Base-by-base conservation (phyloP, 2,888 invertebrate species). In the Drosophila infuscata region DNA sequence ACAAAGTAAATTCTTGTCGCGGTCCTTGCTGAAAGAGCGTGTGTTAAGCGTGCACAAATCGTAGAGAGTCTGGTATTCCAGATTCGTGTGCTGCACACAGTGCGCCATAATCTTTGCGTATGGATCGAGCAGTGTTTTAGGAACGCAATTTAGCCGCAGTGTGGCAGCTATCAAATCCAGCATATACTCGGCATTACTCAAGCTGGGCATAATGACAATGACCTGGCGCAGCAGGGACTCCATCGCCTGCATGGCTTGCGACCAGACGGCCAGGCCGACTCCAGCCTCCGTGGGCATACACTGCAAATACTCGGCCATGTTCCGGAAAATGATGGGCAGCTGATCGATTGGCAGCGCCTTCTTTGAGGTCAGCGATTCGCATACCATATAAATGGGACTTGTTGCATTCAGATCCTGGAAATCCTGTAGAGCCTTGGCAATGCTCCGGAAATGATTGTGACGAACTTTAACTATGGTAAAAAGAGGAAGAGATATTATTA, bases 351-450 rank as follows among this genome's bases (percentile, higher is more conserved):
- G 95, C 59, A 97, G 92, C 0, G 95, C 95, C 93, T 97, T 97
- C 88, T 96, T 96, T 3, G 96, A 95, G 82, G 97, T 97, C 61
- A 98, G 89, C 20, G 96, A 95, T 95, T 96, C 93, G 74, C 94
- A 95, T 35, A 99, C 94, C 81, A 98, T 94, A 91, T 98, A 98
- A 72, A 99, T 94, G 15, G 99, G 99, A 11, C 98, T 97, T 70
- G 98, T 97, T 3, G 98, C 98, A 92, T 98, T 99, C 66, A 99
- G 93, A 93, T 99, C 99, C 91, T 96, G 97, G 94, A 99, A 99
- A 93, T 99, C 99, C 30, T 98, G 95, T 82, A 99, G 94, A 1
- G 99, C 97, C 89, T 97, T 96, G 0, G 98, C 97, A 73, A 99
- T 97, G 88, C 98, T 98, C 92, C 97, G 97, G 94, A 99, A 98